Conservation (phyloP, 2,888 invertebrate genomes). For the Panorpa germanica region DNA sequence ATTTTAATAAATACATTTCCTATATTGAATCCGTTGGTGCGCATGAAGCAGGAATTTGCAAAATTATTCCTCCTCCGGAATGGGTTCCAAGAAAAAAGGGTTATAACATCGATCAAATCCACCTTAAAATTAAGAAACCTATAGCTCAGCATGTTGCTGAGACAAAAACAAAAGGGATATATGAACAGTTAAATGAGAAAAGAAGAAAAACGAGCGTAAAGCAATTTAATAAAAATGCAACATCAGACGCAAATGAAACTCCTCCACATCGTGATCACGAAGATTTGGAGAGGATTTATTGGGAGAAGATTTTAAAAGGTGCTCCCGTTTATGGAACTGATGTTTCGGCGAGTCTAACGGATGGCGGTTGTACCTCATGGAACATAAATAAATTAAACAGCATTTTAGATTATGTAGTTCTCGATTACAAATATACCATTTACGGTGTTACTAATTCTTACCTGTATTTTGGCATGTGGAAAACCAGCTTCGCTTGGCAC, state of each 20-base stretch:
- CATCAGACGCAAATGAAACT: constrained; percentile 42
- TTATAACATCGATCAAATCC: constrained; percentile 62
- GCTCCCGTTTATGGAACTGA: constrained; percentile 97
- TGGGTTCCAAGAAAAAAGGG: constrained; percentile 79
- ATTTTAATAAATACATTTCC: too few species aligned
- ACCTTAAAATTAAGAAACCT: constrained; percentile 80
- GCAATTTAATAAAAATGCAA: constrained; percentile 75
- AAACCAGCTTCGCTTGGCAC: constrained; percentile 99
- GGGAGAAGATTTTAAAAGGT: constrained; percentile 94
- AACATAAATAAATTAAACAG: constrained; percentile 87
- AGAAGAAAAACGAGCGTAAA: constrained; percentile 77
- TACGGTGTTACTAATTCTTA: constrained; percentile 98
- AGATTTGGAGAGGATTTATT: constrained; percentile 85
- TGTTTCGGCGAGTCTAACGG: constrained; percentile 87
- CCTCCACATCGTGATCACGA: constrained; percentile 71
- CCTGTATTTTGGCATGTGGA: constrained; percentile 99
- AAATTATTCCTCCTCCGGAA: constrained; percentile 90
- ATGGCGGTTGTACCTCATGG: constrained; percentile 79
- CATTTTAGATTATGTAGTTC: constrained; percentile 83
- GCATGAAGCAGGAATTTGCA: too few species aligned
- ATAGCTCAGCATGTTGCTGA: constrained; percentile 75
- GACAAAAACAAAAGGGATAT: constrained; percentile 80
- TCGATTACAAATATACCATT: constrained; percentile 88
- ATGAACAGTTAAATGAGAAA: constrained; percentile 91
- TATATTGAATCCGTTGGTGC: too few species aligned